Evolutionary conservation across 2,113 vertebrate species (phyloP).

Genomic region (Calyptommatus sinebrachiatus): DNA sequence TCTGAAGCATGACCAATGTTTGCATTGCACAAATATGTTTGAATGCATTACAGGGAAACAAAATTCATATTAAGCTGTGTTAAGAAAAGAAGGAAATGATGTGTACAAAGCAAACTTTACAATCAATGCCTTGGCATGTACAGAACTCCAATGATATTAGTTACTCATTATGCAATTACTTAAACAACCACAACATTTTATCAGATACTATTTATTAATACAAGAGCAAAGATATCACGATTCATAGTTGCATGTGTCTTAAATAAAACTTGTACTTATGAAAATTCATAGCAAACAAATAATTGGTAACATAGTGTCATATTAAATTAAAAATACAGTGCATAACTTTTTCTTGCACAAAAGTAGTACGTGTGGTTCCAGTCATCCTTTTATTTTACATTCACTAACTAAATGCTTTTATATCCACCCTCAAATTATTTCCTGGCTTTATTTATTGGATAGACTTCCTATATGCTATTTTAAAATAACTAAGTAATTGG

Average conservation of each 20-base stretch:
- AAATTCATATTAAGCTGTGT: background rate
- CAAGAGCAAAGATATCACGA: slow-evolving; percentile 31
- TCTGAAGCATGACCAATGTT: slow-evolving; percentile 7
- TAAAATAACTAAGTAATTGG: slow-evolving; percentile 36
- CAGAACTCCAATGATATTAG: background rate
- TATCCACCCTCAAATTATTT: background rate
- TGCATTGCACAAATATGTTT: background rate
- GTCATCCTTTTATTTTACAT: background rate
- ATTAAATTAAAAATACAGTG: slow-evolving; percentile 11
- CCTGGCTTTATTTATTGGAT: slow-evolving; percentile 20
- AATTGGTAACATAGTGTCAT: background rate
- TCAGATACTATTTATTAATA: slow-evolving; percentile 3
- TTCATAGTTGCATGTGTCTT: slow-evolving; percentile 21
- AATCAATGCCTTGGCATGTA: slow-evolving; percentile 8
- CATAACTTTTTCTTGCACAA: background rate
- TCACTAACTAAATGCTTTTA: slow-evolving; percentile 18
- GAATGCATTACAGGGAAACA: slow-evolving; percentile 21
- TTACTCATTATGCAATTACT: slow-evolving; percentile 3
- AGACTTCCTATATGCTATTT: slow-evolving; percentile 29
- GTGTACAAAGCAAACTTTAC: slow-evolving; percentile 3
- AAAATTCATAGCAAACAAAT: slow-evolving; percentile 22
- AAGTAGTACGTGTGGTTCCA: background rate
- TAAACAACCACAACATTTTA: background rate
- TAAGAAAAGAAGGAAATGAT: slow-evolving; percentile 26
- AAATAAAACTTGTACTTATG: background rate